phyloP scores from a whole-genome alignment of 2,797 vertebrate genomes.

The Peromyscus aztecus region DNA sequence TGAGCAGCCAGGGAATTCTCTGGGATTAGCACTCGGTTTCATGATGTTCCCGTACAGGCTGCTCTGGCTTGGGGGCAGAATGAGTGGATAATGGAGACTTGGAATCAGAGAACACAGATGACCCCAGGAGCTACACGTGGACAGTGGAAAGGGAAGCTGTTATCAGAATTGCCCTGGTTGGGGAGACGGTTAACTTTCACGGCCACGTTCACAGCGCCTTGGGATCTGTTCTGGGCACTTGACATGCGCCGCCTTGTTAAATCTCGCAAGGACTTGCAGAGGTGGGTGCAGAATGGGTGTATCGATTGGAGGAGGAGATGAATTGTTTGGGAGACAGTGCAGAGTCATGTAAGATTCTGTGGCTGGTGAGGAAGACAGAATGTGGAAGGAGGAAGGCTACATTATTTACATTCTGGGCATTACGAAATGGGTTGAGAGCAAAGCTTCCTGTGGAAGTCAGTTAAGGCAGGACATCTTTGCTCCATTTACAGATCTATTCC shows the following conservation, averaged over 20 bases:
- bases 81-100: neutral
- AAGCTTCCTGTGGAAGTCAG: neutral
- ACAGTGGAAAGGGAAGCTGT: neutral
- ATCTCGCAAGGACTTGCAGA: slow-evolving; percentile 25
- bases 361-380: slow-evolving; percentile 32
- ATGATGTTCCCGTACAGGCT: neutral
- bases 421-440: neutral
- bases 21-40: neutral
- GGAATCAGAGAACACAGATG: neutral
- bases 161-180: neutral
- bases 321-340: neutral
- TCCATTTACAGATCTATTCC: neutral
- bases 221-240: slow-evolving; percentile 12
- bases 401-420: neutral
- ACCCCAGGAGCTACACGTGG: neutral
- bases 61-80: neutral
- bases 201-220: neutral
- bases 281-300: neutral
- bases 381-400: neutral
- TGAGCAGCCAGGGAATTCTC: neutral
- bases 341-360: neutral
- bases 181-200: neutral
- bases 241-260: neutral
- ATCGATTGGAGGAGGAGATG: neutral
- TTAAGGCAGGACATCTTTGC: neutral